Conservation (phyloP, 2,797 vertebrate species). For the Hippoglossus hippoglossus region DNA sequence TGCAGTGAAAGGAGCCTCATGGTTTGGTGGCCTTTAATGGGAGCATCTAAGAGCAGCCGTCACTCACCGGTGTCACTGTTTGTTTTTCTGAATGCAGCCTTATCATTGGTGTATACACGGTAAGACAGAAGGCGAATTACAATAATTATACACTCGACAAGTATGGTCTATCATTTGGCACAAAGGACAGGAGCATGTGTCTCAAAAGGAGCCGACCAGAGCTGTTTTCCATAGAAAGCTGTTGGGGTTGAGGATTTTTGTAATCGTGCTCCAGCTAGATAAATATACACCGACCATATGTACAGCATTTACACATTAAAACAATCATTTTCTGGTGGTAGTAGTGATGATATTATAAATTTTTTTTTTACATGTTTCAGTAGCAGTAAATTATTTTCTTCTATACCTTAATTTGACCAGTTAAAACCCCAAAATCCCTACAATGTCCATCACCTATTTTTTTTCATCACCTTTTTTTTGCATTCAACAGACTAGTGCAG, state of each 20-base stretch:
- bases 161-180: constrained; percentile 66
- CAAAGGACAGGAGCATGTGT: constrained; percentile 63
- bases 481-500: no score
- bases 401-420: no score
- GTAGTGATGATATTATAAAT: background rate
- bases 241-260: constrained; percentile 24
- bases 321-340: background rate
- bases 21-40: constrained; percentile 53
- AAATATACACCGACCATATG: constrained; percentile 28
- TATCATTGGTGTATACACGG: constrained; percentile 40
- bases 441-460: background rate
- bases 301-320: constrained; percentile 1
- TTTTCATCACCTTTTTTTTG: background rate
- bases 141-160: constrained; percentile 72
- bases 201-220: constrained; percentile 53
- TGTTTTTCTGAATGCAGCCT: constrained; percentile 62
- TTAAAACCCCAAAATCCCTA: no score
- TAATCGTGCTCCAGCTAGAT: background rate
- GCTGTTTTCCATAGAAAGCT: constrained; percentile 44
- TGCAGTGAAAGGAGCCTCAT: constrained; percentile 41
- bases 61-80: constrained; percentile 57
- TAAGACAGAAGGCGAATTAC: constrained; percentile 65
- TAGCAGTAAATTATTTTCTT: no score
- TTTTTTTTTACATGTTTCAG: no score
- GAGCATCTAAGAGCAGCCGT: constrained; percentile 35